Percentiles rank a stretch among this genome's conserved stretches.
Conservation (phyloP, 2,113 vertebrate genomes). For the Crotalus helleri region DNA sequence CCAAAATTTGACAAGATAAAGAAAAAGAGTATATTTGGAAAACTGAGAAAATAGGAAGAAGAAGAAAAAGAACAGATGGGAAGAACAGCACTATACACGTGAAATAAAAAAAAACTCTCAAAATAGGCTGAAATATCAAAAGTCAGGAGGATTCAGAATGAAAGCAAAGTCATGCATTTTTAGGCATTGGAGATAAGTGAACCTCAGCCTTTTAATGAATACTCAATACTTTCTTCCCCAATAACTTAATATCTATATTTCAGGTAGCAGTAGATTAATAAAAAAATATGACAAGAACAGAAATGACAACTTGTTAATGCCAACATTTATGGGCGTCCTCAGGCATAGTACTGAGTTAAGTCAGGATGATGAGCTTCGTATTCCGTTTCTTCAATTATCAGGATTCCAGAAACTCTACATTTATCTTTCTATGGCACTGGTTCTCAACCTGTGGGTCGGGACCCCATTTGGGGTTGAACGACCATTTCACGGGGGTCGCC, state of each 20-base stretch:
- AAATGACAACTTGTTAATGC: background rate
- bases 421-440: background rate
- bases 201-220: background rate
- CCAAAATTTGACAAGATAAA: background rate
- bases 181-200: background rate
- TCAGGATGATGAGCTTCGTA: background rate
- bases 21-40: background rate
- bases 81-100: background rate
- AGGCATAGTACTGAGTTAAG: background rate
- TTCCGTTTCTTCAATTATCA: background rate
- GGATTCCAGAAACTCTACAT: background rate
- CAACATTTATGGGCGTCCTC: background rate
- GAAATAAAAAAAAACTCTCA: background rate
- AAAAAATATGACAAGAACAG: background rate
- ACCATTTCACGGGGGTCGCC: too few relatives aligned
- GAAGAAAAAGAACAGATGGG: background rate
- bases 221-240: background rate
- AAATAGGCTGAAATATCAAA: background rate
- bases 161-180: background rate
- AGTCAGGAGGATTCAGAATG: background rate
- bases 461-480: too few relatives aligned
- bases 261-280: background rate
- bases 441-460: too few relatives aligned
- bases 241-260: background rate
- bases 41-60: background rate